phyloP scores from a whole-genome alignment of 2,888 invertebrate species.

The Pyrocoelia pectoralis region DNA sequence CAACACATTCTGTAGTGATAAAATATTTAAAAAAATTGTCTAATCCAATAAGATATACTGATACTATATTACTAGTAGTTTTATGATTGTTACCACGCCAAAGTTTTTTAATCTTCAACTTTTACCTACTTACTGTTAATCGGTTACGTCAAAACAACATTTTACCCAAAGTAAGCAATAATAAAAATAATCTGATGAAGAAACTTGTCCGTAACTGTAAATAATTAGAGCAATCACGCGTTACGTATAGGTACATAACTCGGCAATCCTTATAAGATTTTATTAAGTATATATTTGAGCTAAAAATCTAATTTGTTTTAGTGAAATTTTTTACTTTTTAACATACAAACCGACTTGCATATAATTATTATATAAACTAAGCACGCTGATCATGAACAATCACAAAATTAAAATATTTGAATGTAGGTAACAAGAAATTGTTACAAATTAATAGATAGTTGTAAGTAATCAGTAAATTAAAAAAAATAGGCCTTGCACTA shows the following conservation, averaged over 20 bases:
- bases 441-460: no score
- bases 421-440: not conserved
- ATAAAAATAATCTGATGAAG: not conserved
- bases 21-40: no score
- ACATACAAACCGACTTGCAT: constrained; percentile 8
- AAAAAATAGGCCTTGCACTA: not conserved
- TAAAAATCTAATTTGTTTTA: not conserved
- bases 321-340: not conserved
- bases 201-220: not conserved
- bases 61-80: no score
- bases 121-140: not conserved
- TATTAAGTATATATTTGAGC: not conserved
- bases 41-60: no score
- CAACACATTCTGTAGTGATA: no score
- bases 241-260: not conserved
- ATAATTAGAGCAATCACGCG: not conserved
- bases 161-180: not conserved
- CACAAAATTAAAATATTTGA: not conserved
- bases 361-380: not conserved
- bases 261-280: not conserved
- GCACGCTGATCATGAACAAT: not conserved
- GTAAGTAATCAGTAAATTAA: not conserved
- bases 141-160: not conserved
- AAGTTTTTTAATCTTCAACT: not conserved
- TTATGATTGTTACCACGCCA: no score